Evolutionary conservation across 2,888 invertebrate species (phyloP).

Genomic region (Acronicta alni): DNA sequence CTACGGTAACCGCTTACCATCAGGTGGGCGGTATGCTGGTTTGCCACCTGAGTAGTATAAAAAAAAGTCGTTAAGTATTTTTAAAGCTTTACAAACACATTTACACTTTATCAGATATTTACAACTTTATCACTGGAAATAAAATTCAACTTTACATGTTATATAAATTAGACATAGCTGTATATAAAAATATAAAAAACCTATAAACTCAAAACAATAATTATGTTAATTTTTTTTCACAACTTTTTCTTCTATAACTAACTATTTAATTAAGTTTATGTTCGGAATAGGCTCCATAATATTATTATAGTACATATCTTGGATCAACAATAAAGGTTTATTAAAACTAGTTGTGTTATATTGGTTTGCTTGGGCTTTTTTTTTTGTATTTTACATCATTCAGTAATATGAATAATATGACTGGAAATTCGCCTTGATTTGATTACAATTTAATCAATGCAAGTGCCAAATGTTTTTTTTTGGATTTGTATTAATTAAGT

Average conservation of each 20-base stretch:
- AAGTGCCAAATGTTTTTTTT: too few species aligned
- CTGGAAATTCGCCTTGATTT: too few species aligned
- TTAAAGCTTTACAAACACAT: slow-evolving; percentile 27
- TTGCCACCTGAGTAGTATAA: too few species aligned
- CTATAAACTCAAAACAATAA: slow-evolving; percentile 23
- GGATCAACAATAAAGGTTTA: slow-evolving; percentile 21
- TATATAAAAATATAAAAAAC: slow-evolving; percentile 33
- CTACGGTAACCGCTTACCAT: too few species aligned
- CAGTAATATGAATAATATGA: too few species aligned
- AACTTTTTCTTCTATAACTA: slow-evolving; percentile 20
- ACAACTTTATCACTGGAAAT: slow-evolving; percentile 35
- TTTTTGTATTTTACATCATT: too few species aligned
- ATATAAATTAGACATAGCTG: slow-evolving; percentile 37
- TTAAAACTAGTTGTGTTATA: slow-evolving; percentile 4
- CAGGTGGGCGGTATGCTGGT: too few species aligned
- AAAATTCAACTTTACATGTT: slow-evolving; percentile 41
- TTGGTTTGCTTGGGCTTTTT: neutral
- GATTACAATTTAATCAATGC: too few species aligned
- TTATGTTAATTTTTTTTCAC: slow-evolving; percentile 34
- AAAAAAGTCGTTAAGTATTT: slow-evolving; percentile 29
- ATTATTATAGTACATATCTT: slow-evolving; percentile 9
- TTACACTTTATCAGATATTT: slow-evolving; percentile 28
- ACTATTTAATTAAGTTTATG: slow-evolving; percentile 27
- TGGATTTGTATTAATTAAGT: too few species aligned
- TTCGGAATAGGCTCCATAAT: slow-evolving; percentile 8